Evolutionary conservation across 2,888 invertebrate species (phyloP).

Genomic region (Pammene aurita): DNA sequence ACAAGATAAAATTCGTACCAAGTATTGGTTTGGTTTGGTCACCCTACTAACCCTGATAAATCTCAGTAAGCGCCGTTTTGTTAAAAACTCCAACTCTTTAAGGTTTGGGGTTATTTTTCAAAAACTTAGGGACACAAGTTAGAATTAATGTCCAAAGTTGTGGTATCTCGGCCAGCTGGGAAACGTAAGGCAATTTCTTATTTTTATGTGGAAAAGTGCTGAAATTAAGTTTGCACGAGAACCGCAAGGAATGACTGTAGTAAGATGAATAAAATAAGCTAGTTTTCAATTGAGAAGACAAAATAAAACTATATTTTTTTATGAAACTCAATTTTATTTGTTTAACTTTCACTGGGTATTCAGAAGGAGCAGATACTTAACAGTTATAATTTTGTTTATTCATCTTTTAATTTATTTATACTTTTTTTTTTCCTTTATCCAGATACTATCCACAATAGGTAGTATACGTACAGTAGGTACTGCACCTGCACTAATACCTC

Average conservation of each 20-base stretch:
- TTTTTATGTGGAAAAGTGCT: background rate
- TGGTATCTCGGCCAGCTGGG: constrained; percentile 2
- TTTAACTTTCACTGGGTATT: too few species aligned
- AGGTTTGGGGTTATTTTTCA: constrained; percentile 23
- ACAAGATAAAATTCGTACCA: background rate
- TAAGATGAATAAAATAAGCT: background rate
- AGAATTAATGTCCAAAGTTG: constrained; percentile 30
- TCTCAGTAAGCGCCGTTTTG: constrained; percentile 30
- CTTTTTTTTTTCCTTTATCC: too few species aligned
- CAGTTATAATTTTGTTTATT: too few species aligned
- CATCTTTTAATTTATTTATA: too few species aligned
- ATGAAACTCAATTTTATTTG: too few species aligned
- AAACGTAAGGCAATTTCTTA: background rate
- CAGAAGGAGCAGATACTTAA: too few species aligned
- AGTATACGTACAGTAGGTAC: too few species aligned
- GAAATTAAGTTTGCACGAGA: background rate
- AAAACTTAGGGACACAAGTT: constrained; percentile 23
- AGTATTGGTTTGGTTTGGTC: background rate
- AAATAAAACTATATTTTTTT: too few species aligned
- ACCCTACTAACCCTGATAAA: constrained; percentile 27
- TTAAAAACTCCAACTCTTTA: constrained; percentile 23
- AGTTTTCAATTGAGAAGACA: too few species aligned
- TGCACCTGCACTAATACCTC: too few species aligned
- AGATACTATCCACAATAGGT: too few species aligned
- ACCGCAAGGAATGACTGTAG: background rate